Conservation (phyloP, 2,113 vertebrate genomes). For the Dicaeum eximium region DNA sequence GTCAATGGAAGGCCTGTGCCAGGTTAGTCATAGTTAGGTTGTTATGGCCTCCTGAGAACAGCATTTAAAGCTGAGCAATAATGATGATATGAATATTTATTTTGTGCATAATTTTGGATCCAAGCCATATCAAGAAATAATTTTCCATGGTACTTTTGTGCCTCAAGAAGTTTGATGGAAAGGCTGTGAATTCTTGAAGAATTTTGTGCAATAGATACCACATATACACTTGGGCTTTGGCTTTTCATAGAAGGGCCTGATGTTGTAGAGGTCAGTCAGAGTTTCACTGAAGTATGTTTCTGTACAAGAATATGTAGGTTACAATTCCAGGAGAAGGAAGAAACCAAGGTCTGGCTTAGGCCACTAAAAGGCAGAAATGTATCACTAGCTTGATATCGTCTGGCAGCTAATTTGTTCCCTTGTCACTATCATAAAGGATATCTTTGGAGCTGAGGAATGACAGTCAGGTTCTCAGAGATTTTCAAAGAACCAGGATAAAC, state of each 20-base stretch:
- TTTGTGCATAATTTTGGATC: conserved; percentile 34
- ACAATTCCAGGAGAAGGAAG: not conserved
- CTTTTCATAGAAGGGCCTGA: not conserved
- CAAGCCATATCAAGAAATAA: conserved; percentile 51
- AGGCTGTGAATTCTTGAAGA: not conserved
- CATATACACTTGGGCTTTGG: not conserved
- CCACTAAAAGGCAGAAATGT: not conserved
- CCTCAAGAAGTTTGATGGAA: conserved; percentile 3
- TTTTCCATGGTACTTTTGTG: not conserved
- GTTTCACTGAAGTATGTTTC: not conserved
- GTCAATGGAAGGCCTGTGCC: conserved; percentile 58
- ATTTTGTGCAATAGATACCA: not conserved
- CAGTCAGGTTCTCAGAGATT: not conserved
- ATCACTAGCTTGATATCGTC: not conserved
- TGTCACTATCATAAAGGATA: not conserved
- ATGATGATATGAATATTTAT: conserved; percentile 73
- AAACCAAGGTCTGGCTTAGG: not conserved
- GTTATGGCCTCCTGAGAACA: conserved; percentile 60
- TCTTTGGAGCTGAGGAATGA: not conserved
- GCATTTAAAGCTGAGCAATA: conserved; percentile 56
- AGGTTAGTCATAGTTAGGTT: conserved; percentile 39
- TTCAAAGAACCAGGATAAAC: not conserved
- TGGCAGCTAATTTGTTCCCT: not conserved
- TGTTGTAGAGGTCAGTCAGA: not conserved
- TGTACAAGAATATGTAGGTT: not conserved